A percentile compares a stretch with the other conserved stretches of the same genome.
phyloP scores from a whole-genome alignment of 2,888 invertebrate species.

The Drosophila villosipedis region DNA sequence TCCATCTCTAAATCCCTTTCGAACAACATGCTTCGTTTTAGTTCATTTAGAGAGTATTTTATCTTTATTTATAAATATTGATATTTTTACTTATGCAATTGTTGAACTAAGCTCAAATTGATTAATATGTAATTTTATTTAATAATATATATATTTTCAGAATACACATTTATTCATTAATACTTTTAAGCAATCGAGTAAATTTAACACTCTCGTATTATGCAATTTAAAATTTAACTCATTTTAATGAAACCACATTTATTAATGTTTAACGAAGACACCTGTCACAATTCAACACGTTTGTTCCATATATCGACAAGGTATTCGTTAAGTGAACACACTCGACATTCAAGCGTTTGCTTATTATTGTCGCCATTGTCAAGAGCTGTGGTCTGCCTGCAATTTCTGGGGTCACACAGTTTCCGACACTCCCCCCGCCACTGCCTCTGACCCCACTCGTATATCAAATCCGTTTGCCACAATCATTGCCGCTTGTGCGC shows the following conservation, averaged over 20 bases:
- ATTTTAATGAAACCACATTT: not conserved
- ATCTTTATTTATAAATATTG: not conserved
- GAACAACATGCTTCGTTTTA: not conserved
- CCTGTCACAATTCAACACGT: not conserved
- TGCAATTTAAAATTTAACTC: not conserved
- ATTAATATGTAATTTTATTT: too few relatives aligned
- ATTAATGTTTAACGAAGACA: not conserved
- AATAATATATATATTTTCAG: not conserved
- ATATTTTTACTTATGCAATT: not conserved
- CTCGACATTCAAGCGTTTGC: not conserved
- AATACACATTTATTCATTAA: not conserved
- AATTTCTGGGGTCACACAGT: not conserved
- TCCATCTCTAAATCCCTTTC: not conserved
- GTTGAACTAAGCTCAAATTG: not conserved
- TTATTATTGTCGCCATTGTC: constrained; percentile 1
- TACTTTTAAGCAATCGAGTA: not conserved
- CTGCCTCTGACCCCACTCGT: constrained; percentile 4
- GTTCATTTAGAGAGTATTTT: too few relatives aligned
- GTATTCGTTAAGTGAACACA: not conserved
- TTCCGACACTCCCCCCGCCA: not conserved
- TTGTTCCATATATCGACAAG: not conserved
- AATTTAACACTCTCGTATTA: not conserved
- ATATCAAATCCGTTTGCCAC: constrained; percentile 51
- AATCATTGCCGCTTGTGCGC: constrained; percentile 56
- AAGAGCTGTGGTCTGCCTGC: not conserved